Evolutionary conservation across 2,113 vertebrate genomes (phyloP).

Genomic region (Melanerpes aurifrons): DNA sequence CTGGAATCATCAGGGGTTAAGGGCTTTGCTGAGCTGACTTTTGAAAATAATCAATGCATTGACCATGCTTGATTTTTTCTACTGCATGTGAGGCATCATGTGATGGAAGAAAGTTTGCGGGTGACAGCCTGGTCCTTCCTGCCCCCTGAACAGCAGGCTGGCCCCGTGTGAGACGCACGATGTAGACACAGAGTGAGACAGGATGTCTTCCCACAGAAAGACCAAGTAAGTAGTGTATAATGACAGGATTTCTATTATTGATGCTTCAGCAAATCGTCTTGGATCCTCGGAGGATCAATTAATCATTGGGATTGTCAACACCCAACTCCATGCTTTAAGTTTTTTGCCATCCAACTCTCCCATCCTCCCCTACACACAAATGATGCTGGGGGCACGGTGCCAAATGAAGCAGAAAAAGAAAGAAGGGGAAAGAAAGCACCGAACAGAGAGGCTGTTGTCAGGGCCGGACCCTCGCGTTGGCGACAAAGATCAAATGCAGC

Average conservation of each 20-base stretch:
- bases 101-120: not conserved
- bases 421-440: slow-evolving; percentile 45
- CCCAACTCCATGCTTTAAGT: slow-evolving; percentile 60
- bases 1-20: rapidly evolving
- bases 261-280: slow-evolving; percentile 74
- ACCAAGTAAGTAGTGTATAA: slow-evolving; percentile 63
- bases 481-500: slow-evolving; percentile 74
- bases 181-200: slow-evolving; percentile 29
- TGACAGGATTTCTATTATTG: slow-evolving; percentile 74
- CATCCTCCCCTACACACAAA: slow-evolving; percentile 61
- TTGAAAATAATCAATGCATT: not conserved
- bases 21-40: not conserved
- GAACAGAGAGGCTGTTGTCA: slow-evolving; percentile 70
- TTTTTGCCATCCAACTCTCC: slow-evolving; percentile 67
- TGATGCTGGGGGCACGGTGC: slow-evolving; percentile 67
- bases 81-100: rapidly evolving
- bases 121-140: not conserved
- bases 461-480: slow-evolving; percentile 63
- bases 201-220: slow-evolving; percentile 66
- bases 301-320: slow-evolving; percentile 71
- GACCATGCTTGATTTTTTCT: not conserved
- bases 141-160: not conserved
- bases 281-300: slow-evolving; percentile 71
- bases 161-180: not conserved
- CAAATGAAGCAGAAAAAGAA: slow-evolving; percentile 61